Percentiles rank a stretch among this genome's conserved stretches.
Conservation (phyloP, 2,888 invertebrate genomes). For the Pandemis corylana region DNA sequence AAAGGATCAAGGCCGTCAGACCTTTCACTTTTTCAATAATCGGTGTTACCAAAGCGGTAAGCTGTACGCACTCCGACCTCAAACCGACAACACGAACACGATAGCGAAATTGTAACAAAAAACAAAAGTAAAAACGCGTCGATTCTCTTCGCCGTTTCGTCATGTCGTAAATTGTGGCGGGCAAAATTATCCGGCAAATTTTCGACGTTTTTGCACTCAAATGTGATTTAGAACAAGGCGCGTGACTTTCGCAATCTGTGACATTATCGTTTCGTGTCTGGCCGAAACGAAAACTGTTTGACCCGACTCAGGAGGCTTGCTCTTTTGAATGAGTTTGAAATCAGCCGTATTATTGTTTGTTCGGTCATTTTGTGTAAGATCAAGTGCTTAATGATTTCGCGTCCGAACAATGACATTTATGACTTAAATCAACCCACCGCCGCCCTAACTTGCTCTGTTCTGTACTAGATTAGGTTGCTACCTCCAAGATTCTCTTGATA, state of each 20-base stretch:
- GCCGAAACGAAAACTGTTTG: slow-evolving; percentile 74
- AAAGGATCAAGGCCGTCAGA: slow-evolving; percentile 49
- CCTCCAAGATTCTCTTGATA: not conserved
- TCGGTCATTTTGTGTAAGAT: not conserved
- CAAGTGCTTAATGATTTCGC: not conserved
- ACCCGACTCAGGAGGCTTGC: slow-evolving; percentile 65
- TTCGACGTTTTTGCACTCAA: slow-evolving; percentile 66
- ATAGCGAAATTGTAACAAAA: slow-evolving; percentile 55
- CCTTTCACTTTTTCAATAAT: slow-evolving; percentile 56
- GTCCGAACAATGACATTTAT: not conserved
- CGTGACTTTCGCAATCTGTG: slow-evolving; percentile 79
- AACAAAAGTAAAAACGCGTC: slow-evolving; percentile 56
- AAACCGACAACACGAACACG: slow-evolving; percentile 50
- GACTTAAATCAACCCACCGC: not conserved
- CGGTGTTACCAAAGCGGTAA: slow-evolving; percentile 47
- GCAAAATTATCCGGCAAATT: slow-evolving; percentile 63
- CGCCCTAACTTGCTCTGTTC: not conserved
- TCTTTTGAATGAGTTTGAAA: slow-evolving; percentile 31
- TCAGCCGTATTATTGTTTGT: slow-evolving; percentile 1
- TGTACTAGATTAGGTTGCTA: not conserved
- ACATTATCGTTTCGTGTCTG: slow-evolving; percentile 77
- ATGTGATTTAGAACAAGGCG: slow-evolving; percentile 69
- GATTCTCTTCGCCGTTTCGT: slow-evolving; percentile 55
- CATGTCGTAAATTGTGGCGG: slow-evolving; percentile 60
- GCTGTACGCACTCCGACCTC: slow-evolving; percentile 62